Conservation (phyloP, 2,888 invertebrate species). For the Germaria angustata region DNA sequence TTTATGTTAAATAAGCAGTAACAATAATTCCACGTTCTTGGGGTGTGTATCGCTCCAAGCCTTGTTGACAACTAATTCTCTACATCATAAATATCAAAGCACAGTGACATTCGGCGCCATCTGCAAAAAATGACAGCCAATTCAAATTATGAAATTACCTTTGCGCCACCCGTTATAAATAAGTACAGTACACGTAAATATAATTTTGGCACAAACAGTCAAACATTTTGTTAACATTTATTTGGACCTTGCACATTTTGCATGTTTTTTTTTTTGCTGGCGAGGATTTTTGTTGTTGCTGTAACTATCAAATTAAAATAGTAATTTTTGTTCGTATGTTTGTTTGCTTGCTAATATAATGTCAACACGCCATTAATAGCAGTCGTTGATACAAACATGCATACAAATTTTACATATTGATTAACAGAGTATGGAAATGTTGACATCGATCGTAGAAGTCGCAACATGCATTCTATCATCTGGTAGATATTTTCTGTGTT, state of each 20-base stretch:
- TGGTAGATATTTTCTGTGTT: neutral
- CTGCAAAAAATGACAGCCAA: too few relatives aligned
- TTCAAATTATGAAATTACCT: too few relatives aligned
- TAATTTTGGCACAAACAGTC: neutral
- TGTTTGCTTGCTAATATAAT: neutral
- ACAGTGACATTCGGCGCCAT: too few relatives aligned
- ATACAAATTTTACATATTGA: slow-evolving; percentile 18
- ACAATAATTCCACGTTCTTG: too few relatives aligned
- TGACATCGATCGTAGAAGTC: slow-evolving; percentile 37
- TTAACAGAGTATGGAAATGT: slow-evolving; percentile 53
- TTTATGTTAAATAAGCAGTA: too few relatives aligned
- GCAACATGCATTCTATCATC: neutral
- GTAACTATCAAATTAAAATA: slow-evolving; percentile 2
- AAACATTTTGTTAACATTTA: neutral
- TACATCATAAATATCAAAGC: too few relatives aligned
- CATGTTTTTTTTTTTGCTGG: neutral
- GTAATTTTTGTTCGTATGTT: neutral
- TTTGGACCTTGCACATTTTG: slow-evolving; percentile 9
- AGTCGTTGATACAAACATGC: neutral
- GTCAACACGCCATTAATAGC: slow-evolving; percentile 28
- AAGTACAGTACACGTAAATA: too few relatives aligned
- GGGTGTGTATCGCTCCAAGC: too few relatives aligned
- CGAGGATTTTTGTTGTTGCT: neutral
- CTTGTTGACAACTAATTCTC: too few relatives aligned
- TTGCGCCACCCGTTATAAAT: too few relatives aligned